Evolutionary conservation across 2,888 invertebrate genomes (phyloP).

Genomic region (Lycophotia porphyrea): DNA sequence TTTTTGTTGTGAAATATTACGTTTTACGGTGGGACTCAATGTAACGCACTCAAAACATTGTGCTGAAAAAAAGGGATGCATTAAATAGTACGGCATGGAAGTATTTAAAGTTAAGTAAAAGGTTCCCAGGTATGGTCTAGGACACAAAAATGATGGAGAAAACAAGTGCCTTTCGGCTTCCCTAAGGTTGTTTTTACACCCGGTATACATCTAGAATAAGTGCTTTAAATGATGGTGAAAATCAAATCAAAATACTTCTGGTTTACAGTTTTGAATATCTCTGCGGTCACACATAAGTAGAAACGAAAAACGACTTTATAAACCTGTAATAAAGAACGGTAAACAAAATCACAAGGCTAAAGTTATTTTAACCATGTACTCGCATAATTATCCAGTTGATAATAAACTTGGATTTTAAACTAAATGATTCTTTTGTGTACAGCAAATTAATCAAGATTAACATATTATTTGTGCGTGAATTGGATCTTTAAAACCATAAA

Average conservation of each 20-base stretch:
- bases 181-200: no score
- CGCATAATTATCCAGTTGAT: neutral
- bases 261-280: neutral
- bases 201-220: neutral
- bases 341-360: neutral
- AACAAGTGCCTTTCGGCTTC: no score
- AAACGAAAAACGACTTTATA: neutral
- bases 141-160: no score
- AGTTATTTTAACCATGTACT: neutral
- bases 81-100: neutral
- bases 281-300: neutral
- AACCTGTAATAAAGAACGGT: neutral
- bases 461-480: neutral
- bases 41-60: neutral
- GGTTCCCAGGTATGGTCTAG: no score
- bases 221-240: neutral
- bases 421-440: neutral
- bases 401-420: neutral
- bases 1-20: neutral
- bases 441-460: constrained; percentile 1
- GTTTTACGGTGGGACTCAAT: neutral
- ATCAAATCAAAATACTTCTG: neutral
- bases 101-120: no score
- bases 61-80: neutral
- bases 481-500: neutral